A percentile compares a stretch with the other conserved stretches of the same genome.
Evolutionary conservation across 2,113 vertebrate species (phyloP).

Genomic region (Paedocypris sp.): DNA sequence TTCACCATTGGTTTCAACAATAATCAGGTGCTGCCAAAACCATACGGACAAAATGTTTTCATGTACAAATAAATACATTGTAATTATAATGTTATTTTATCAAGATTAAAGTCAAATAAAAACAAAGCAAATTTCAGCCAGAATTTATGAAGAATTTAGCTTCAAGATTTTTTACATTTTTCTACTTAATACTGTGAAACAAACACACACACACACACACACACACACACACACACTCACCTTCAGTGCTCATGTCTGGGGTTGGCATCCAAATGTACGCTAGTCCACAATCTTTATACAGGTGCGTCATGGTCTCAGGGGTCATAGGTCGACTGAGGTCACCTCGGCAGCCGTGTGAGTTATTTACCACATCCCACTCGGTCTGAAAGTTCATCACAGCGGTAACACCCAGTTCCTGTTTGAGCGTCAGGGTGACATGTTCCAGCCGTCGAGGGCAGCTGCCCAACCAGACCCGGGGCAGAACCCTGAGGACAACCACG

Average conservation of each 20-base stretch:
- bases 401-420: constrained; percentile 79
- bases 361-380: constrained; percentile 79
- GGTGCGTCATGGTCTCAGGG: constrained; percentile 72
- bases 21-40: too few relatives aligned
- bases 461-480: constrained; percentile 86
- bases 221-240: constrained; percentile 45
- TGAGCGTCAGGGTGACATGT: constrained; percentile 85
- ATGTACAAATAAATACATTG: too few relatives aligned
- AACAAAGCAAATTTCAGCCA: too few relatives aligned
- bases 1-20: too few relatives aligned
- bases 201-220: too few relatives aligned
- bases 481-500: constrained; percentile 69
- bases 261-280: constrained; percentile 92
- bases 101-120: too few relatives aligned
- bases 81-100: too few relatives aligned
- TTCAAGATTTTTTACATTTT: not conserved
- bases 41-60: too few relatives aligned
- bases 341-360: constrained; percentile 79
- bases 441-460: constrained; percentile 89
- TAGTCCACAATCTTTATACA: constrained; percentile 81
- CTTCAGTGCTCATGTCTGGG: constrained; percentile 93
- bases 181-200: too few relatives aligned
- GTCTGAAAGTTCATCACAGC: constrained; percentile 98
- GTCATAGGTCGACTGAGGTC: constrained; percentile 69
- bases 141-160: too few relatives aligned